Evolutionary conservation across 2,888 invertebrate species (phyloP).

Genomic region (Heliothis peltigera): DNA sequence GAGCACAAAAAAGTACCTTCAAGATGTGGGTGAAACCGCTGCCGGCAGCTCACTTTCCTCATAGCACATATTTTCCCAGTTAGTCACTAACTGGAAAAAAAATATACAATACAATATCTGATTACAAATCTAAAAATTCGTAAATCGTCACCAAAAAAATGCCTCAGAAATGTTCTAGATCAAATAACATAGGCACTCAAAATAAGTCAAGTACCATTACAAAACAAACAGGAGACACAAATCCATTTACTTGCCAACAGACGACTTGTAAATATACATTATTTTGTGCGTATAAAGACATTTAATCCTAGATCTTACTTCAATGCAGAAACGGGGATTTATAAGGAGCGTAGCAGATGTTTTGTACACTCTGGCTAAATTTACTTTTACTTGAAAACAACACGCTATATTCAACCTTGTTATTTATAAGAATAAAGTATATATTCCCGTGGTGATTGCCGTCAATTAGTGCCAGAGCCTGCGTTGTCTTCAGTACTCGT

Average conservation of each 20-base stretch:
- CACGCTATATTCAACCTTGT: constrained; percentile 31
- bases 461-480: constrained; percentile 56
- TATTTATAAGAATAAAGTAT: neutral
- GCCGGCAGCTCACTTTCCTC: too few relatives aligned
- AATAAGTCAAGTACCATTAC: constrained; percentile 1
- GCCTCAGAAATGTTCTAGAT: too few relatives aligned
- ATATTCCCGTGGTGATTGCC: constrained; percentile 19
- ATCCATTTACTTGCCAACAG: constrained; percentile 3
- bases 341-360: constrained; percentile 61
- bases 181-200: neutral
- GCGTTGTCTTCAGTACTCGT: constrained; percentile 37
- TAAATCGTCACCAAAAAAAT: too few relatives aligned
- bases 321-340: constrained; percentile 64
- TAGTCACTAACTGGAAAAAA: too few relatives aligned
- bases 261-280: constrained; percentile 29
- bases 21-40: too few relatives aligned
- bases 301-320: constrained; percentile 61
- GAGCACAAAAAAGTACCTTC: too few relatives aligned
- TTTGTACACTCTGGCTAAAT: constrained; percentile 61
- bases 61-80: too few relatives aligned
- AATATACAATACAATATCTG: too few relatives aligned
- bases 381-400: constrained; percentile 33
- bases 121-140: too few relatives aligned
- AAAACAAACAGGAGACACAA: constrained; percentile 14
- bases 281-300: constrained; percentile 44